Evolutionary conservation across 2,797 vertebrate genomes (phyloP).

Genomic region (Botia almorhae): DNA sequence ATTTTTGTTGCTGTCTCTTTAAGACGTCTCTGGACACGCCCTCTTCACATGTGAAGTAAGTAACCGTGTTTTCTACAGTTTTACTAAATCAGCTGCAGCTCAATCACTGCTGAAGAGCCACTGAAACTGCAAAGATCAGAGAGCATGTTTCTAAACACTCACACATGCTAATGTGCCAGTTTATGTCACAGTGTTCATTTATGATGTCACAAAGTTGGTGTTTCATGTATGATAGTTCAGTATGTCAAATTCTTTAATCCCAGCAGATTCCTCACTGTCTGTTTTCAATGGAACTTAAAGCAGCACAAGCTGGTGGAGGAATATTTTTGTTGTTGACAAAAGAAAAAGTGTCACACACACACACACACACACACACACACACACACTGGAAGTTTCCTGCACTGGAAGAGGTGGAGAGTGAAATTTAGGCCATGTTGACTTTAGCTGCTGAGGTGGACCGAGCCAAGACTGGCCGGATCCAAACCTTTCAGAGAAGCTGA

Average conservation of each 20-base stretch:
- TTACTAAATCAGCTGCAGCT: too few species aligned
- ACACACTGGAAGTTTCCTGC: constrained; percentile 23
- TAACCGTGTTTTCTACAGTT: not conserved
- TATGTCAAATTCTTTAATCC: not conserved
- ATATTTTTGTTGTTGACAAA: constrained; percentile 24
- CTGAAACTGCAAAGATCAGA: not conserved
- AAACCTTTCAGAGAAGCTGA: constrained; percentile 65
- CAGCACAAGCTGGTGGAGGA: not conserved
- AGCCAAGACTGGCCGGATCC: constrained; percentile 65
- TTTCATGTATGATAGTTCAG: too few species aligned
- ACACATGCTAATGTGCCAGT: too few species aligned
- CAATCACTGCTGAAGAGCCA: not conserved
- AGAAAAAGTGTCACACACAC: constrained; percentile 31
- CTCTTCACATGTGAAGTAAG: not conserved
- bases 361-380: constrained; percentile 27
- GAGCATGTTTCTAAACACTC: too few species aligned
- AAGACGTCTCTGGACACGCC: not conserved
- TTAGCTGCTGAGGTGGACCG: constrained; percentile 64
- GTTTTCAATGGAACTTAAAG: not conserved
- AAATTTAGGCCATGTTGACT: constrained; percentile 70
- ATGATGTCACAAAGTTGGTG: too few species aligned
- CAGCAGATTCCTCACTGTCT: not conserved
- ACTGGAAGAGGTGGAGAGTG: constrained; percentile 64
- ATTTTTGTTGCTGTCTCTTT: not conserved
- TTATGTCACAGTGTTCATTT: too few species aligned